A percentile compares a stretch with the other conserved stretches of the same genome.
These are phyloP conservation scores for Zapus hudsonius DNA, from an alignment of 2,113 vertebrate genomes.

Conservation along the genomic window DNA sequence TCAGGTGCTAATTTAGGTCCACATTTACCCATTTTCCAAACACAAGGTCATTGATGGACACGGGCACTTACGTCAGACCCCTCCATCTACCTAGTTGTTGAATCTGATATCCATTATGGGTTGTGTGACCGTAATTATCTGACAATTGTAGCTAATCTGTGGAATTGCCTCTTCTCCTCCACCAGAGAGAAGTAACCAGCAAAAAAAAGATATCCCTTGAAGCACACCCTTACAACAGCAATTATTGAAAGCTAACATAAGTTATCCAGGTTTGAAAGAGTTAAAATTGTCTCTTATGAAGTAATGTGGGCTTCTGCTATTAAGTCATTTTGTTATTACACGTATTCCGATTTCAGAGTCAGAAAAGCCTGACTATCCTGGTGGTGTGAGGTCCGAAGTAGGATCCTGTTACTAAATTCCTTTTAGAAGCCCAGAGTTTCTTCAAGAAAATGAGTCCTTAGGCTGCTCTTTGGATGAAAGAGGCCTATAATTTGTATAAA, in stretches of 20 bases:
- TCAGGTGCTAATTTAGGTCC: constrained; percentile 24
- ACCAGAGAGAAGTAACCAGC: constrained; percentile 31
- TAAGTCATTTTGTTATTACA: constrained; percentile 81
- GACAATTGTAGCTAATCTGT: constrained; percentile 76
- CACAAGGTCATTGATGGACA: constrained; percentile 61
- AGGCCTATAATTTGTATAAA: constrained; percentile 64
- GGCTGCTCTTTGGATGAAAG: constrained; percentile 74
- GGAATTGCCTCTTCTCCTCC: constrained; percentile 42
- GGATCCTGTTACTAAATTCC: constrained; percentile 80
- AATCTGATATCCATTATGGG: constrained; percentile 41
- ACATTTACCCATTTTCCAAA: constrained; percentile 59
- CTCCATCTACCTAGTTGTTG: constrained; percentile 64
- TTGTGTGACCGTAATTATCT: constrained; percentile 72
- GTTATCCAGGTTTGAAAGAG: constrained; percentile 71
- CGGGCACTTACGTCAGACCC: constrained; percentile 57
- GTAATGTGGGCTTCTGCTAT: constrained; percentile 69
- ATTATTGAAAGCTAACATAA: constrained; percentile 48
- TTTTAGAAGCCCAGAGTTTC: constrained; percentile 72
- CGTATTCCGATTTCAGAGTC: constrained; percentile 56
- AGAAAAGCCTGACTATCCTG: constrained; percentile 63
- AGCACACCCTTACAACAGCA: constrained; percentile 55
- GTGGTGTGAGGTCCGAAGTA: constrained; percentile 64
- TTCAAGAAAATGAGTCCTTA: constrained; percentile 76
- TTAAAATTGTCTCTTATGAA: constrained; percentile 81
- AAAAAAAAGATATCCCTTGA: constrained; percentile 35